Conservation (phyloP, 2,113 vertebrate species). For the Solea solea region DNA sequence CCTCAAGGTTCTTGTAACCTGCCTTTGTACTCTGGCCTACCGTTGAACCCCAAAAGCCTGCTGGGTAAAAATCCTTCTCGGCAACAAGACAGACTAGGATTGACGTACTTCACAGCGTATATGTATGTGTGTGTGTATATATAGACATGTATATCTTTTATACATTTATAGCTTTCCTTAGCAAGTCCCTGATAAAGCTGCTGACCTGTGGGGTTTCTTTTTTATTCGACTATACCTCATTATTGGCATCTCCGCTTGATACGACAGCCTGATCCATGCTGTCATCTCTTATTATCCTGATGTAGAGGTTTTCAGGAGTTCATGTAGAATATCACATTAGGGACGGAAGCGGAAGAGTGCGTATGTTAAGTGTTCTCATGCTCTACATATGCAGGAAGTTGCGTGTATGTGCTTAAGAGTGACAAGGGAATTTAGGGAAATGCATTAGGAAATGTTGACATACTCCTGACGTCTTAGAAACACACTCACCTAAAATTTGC, state of each 20-base stretch:
- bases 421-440: conserved; percentile 40
- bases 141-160: conserved; percentile 1
- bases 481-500: conserved; percentile 37
- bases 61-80: conserved; percentile 49
- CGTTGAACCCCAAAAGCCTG: conserved; percentile 65
- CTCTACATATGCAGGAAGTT: background rate
- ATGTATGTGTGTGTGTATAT: background rate
- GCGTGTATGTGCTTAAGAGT: background rate
- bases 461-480: conserved; percentile 7
- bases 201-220: conserved; percentile 28
- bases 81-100: conserved; percentile 16
- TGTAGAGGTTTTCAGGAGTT: conserved; percentile 39
- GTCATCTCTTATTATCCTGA: conserved; percentile 54
- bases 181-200: conserved; percentile 27
- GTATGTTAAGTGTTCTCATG: background rate
- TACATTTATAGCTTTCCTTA: conserved; percentile 21
- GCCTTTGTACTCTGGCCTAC: conserved; percentile 61
- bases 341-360: background rate
- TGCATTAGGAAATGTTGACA: conserved; percentile 27
- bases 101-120: conserved; percentile 20
- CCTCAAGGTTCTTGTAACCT: conserved; percentile 59
- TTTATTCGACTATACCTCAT: conserved; percentile 30
- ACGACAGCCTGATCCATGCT: conserved; percentile 40
- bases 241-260: conserved; percentile 40
- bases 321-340: conserved; percentile 42